Evolutionary conservation across 2,888 invertebrate genomes (phyloP), one percentile per base, ranked within the genome.

Genomic region (Ceriagrion tenellum): DNA sequence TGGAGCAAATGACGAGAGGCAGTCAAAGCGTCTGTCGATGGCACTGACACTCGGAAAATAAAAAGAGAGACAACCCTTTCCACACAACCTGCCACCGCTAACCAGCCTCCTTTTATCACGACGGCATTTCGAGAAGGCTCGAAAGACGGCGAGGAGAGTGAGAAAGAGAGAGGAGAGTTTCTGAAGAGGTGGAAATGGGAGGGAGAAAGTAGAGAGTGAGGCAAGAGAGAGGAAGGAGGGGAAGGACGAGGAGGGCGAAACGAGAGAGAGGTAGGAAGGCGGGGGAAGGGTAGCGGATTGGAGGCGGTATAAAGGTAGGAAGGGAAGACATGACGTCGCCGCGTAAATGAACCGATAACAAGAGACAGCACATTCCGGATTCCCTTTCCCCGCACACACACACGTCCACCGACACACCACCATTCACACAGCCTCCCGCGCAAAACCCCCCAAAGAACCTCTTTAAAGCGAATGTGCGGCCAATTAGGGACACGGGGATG

Each of bases 321-420:
- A 59, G 59, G 47, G 59, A 59, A 59, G 81, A 81, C 81, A 81
- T 81, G 81, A 81, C 81, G 81, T 26, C 81, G 81, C 81, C 35
- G 81, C 69, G n/a, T 69, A 91, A 93, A 93, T 69, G 93, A 93
- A 93, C 93, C 93, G 93, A 93, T 93, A 93, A 93, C 93, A 93
- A 93, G 93, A 56, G 56, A 90, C 90, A 56, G 90, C n/a, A 93
- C 47, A 93, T 93, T 69, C 93, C 69, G 69, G 93, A 93, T 69
- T 69, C 69, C 63, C 93, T 40, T 47, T 47, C 55, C 59, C 4
- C 69, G n/a, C 59, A 40, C n/a, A 18, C 91, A 23, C 59, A 16
- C 55, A 55, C 47, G n/a, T n/a, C 30, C 91, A 56, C 40, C 91
- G 30, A 8, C 69, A 8, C 69, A 26, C 10, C 69, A 26, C 69